Evolutionary conservation across 2,113 vertebrate species (phyloP), one percentile per base, ranked within the genome.

Genomic region (Pristiophorus japonicus): DNA sequence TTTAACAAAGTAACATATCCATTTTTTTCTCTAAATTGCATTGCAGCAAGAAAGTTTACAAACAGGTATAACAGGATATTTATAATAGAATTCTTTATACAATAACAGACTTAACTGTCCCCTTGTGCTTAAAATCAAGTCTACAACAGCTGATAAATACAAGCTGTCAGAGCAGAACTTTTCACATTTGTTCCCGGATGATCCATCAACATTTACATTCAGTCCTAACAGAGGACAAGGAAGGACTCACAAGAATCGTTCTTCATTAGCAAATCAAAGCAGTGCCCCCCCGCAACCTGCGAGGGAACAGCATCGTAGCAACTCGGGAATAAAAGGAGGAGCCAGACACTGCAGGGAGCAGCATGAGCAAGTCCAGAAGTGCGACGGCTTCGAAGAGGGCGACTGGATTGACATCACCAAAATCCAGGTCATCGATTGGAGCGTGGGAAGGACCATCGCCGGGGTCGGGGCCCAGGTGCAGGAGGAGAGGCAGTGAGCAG

Each of bases 181-280:
- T 97, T 98, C 98, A 84, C 97, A 97, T 96, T 98, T 98, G 95
- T 99, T 99, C 96, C 99, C 99, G 78, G 99, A 99, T 96, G 98
- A 99, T 27, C 98, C 98, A 51, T 98, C 99, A 1, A 97, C 97
- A 0, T 99, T 99, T 97, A n/a, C n/a, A n/a, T n/a, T n/a, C n/a
- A 98, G 98, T 97, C 97, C 98, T 75, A 98, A 97, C 88, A 98
- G 97, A 66, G 96, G 97, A 7, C 98, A 97, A 96, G 97, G 97
- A 75, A 98, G 97, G 30, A 97, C 97, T 96, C 85, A 96, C 96
- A 96, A 97, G 97, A 95, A 96, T 0, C 94, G 96, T 95, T 0
- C 96, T 38, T 97, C 97, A 95, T 27, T 97, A 95, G 97, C 96
- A 96, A 97, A 97, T 97, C n/a, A n/a, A n/a, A n/a, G n/a, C n/a